Conservation (phyloP, 2,797 vertebrate genomes). For the Tarsius wallacei region DNA sequence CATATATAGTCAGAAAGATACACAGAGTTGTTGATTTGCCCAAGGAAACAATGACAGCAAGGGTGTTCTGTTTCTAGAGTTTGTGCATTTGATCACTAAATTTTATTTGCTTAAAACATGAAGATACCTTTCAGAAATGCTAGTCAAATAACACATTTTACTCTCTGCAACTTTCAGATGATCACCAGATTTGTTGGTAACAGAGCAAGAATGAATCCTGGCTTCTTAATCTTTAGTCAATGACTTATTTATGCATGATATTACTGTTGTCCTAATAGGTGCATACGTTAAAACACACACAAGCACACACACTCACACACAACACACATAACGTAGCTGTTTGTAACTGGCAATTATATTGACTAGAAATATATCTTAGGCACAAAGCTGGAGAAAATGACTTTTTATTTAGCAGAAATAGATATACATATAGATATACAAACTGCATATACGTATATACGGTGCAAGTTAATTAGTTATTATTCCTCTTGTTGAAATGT, state of each 20-base stretch:
- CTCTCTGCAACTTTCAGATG: not conserved
- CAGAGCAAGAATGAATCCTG: not conserved
- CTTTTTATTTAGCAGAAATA: slow-evolving; percentile 3
- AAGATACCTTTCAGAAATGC: not conserved
- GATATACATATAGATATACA: not conserved
- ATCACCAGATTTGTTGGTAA: not conserved
- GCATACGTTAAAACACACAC: too few species aligned
- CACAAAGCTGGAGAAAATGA: not conserved
- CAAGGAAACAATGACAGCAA: not conserved
- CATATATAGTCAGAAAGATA: not conserved
- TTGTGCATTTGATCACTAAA: not conserved
- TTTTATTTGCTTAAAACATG: not conserved
- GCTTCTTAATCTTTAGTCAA: not conserved
- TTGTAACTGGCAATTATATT: not conserved
- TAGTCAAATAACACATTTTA: not conserved
- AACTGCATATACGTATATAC: not conserved
- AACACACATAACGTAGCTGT: not conserved
- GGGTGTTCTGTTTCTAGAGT: not conserved
- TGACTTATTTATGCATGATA: not conserved
- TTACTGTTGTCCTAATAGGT: not conserved
- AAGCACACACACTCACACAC: fast-evolving
- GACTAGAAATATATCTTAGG: not conserved
- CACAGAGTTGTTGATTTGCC: not conserved
- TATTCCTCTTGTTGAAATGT: not conserved
- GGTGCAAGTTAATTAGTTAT: not conserved